These are phyloP conservation scores for Xestia xanthographa DNA, from an alignment of 2,888 invertebrate species.

Conservation along the genomic window DNA sequence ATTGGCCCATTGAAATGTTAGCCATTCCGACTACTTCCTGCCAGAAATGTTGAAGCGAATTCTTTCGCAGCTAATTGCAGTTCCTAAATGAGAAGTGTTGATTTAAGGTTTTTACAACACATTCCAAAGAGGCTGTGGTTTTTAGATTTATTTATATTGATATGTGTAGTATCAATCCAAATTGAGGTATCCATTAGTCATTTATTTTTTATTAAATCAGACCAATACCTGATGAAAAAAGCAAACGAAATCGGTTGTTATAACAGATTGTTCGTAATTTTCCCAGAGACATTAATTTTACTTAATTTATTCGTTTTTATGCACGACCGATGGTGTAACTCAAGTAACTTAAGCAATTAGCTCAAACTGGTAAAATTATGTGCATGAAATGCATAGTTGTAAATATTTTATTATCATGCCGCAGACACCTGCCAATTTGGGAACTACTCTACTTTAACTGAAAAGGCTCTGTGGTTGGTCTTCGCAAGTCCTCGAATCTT, in stretches of 20 bases:
- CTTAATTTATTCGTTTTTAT: slow-evolving; percentile 31
- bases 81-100: slow-evolving; percentile 49
- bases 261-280: slow-evolving; percentile 14
- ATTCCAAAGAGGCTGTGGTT: slow-evolving; percentile 18
- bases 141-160: slow-evolving; percentile 4
- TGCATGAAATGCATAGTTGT: slow-evolving; percentile 39
- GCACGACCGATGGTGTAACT: slow-evolving; percentile 15
- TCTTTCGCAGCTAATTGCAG: slow-evolving; percentile 44
- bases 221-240: slow-evolving; percentile 1
- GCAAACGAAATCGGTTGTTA: neutral
- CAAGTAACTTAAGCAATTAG: slow-evolving; percentile 38
- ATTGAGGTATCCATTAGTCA: neutral
- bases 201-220: slow-evolving; percentile 7
- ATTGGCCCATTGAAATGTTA: slow-evolving; percentile 39
- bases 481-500: neutral
- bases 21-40: slow-evolving; percentile 45
- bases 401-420: slow-evolving; percentile 29
- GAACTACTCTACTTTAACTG: slow-evolving; percentile 7
- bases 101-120: slow-evolving; percentile 36
- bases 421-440: slow-evolving; percentile 19
- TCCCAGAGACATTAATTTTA: slow-evolving; percentile 16
- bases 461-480: neutral
- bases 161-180: neutral
- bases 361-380: slow-evolving; percentile 34
- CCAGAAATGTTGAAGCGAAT: slow-evolving; percentile 37